These are phyloP conservation scores for Drepana falcataria DNA, from an alignment of 2,888 invertebrate species.

Conservation along the genomic window DNA sequence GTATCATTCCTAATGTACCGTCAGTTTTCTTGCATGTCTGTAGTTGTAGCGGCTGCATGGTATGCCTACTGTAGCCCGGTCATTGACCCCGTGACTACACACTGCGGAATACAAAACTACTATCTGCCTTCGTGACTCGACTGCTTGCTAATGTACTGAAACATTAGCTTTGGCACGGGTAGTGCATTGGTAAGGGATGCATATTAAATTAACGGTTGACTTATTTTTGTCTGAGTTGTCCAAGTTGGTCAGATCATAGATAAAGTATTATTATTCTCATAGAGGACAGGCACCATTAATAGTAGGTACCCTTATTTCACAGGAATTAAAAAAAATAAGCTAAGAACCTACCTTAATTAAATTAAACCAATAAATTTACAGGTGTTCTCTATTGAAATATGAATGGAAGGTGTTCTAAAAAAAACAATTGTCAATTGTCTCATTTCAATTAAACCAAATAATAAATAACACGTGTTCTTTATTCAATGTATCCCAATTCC, in stretches of 20 bases:
- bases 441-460: not conserved
- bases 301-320: too few relatives aligned
- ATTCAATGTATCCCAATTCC: not conserved
- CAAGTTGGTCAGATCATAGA: too few relatives aligned
- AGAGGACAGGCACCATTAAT: too few relatives aligned
- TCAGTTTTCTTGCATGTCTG: not conserved
- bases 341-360: too few relatives aligned
- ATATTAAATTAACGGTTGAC: too few relatives aligned
- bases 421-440: not conserved
- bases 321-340: too few relatives aligned
- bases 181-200: too few relatives aligned
- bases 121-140: slow-evolving; percentile 29
- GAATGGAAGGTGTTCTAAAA: too few relatives aligned
- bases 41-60: slow-evolving; percentile 15
- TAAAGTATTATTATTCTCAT: too few relatives aligned
- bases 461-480: not conserved
- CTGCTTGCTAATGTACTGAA: slow-evolving; percentile 24
- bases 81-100: slow-evolving; percentile 38
- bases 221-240: slow-evolving; percentile 7
- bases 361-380: too few relatives aligned
- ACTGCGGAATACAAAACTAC: slow-evolving; percentile 28
- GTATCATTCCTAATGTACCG: not conserved
- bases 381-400: too few relatives aligned
- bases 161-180: slow-evolving; percentile 3
- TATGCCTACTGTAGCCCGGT: slow-evolving; percentile 38